Evolutionary conservation across 1,140 invertebrate species (phyloP), one percentile per base, ranked within the genome.

Genomic region (Dysdera silvatica): DNA sequence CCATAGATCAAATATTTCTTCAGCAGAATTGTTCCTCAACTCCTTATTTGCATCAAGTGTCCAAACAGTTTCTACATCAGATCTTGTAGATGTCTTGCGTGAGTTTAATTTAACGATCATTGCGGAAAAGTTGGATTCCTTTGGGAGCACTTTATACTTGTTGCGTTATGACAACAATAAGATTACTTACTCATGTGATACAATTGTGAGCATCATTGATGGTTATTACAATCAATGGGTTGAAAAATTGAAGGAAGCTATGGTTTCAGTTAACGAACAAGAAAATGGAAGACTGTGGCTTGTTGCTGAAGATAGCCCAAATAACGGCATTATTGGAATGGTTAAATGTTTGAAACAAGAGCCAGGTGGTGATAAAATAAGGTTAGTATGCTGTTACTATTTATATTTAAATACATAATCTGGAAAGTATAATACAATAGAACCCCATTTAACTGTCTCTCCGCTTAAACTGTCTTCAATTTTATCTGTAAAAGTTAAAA

Each of bases 301-400:
- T 2, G 33, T 72, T 16, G 55, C 71, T 23, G 55, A 70, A 40
- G 68, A 72, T 35, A 54, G 16, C 23, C 85, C 79, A 71, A n/a
- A 37, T 4, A 70, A 58, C 49, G 93, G 95, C 47, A 80, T 92
- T 26, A 76, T 95, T 43, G 95, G 95, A 43, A 75, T 98, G 67
- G 84, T 87, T 58, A 94, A 89, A 68, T 98, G 95, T 74, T 78
- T 97, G 35, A 85, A 86, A 70, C 82, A 82, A 67, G 94, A 97
- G 78, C 80, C 84, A 8, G 88, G 87, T 51, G 90, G 90, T 47
- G 76, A 82, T 43, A 84, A 83, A 69, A 77, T 89, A 12, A 84
- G 89, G 62, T 71, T 24, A 66, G 62, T 31, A 74, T 75, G 20
- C 72, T 77, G n/a, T 29, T 45, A n/a, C 10, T 8, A 8, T 31